Evolutionary conservation across 2,888 invertebrate genomes (phyloP).

Genomic region (Dastarcus helophoroides): DNA sequence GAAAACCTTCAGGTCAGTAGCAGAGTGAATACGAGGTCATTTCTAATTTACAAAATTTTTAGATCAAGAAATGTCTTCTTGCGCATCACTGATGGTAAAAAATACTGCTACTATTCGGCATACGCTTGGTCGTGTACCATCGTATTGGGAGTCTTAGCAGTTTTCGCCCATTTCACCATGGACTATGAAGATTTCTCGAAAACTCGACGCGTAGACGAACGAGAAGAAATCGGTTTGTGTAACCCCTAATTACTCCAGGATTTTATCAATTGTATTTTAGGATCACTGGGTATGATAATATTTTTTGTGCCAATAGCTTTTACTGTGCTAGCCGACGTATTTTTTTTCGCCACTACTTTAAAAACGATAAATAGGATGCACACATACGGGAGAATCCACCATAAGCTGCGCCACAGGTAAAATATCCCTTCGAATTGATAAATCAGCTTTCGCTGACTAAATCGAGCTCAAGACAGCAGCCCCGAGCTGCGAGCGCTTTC

Average conservation of each 20-base stretch:
- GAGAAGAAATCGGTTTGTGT: constrained; percentile 56
- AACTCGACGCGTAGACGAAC: constrained; percentile 45
- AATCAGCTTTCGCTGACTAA: too few species aligned
- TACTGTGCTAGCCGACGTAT: constrained; percentile 64
- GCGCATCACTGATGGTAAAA: constrained; percentile 71
- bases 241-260: not conserved
- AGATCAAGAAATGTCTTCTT: constrained; percentile 76
- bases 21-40: not conserved
- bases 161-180: constrained; percentile 71
- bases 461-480: too few species aligned
- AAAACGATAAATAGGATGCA: constrained; percentile 70
- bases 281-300: constrained; percentile 70
- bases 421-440: constrained; percentile 11
- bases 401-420: constrained; percentile 75
- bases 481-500: too few species aligned
- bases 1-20: constrained; percentile 67
- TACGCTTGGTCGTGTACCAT: constrained; percentile 70
- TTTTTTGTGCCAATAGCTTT: constrained; percentile 75
- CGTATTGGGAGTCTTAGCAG: constrained; percentile 59
- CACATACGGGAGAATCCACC: constrained; percentile 76
- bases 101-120: constrained; percentile 76
- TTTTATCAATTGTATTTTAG: constrained; percentile 35
- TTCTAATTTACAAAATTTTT: not conserved
- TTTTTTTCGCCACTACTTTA: constrained; percentile 68
- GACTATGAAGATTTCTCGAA: constrained; percentile 51